Base-by-base conservation (phyloP, 2,888 invertebrate species). In the Campoletis raptor region DNA sequence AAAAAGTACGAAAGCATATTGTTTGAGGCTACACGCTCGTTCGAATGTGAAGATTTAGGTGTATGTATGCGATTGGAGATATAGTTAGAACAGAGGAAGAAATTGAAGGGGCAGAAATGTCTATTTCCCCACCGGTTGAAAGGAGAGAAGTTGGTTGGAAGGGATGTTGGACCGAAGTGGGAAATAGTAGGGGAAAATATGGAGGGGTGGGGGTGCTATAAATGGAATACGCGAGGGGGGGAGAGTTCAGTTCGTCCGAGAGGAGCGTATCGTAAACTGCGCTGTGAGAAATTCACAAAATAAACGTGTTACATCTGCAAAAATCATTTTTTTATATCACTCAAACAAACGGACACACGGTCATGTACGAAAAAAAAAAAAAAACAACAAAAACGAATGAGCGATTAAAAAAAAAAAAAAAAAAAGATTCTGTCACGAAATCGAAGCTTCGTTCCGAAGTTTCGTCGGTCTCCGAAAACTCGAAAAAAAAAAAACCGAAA, bases 201-300 rank as follows among this genome's bases (percentile, higher is more conserved):
- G 87, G 90, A 93, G 93, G 94, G 93, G 94, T 94, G 94, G 94
- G 94, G 94, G 94, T 89, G 92, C 92, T 94, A 94, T 94, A 94
- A 92, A 92, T 93, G 89, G 85, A 88, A 88, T 88, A 87, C 90
- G 93, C 92, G 92, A 94, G 94, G 94, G 93, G 94, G 94, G 94
- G 94, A 94, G 92, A 92, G 92, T 90, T 94, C 94, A 94, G 94
- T 94, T 92, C 92, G 91, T 92, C 92, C 91, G 93, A 94, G 93
- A 93, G 92, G 89, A 94, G 92, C 94, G 94, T 93, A 90, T 92
- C 92, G 93, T 91, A 92, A 84, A 90, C 90, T 91, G 91, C 90
- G 92, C 90, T 89, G 88, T 88, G 89, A 89, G 88, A 79, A 87
- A 82, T 80, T 85, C 89, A 89, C 83, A 85, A 30, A 30, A 45